These are phyloP conservation scores for Macroglossus sobrinus DNA, from an alignment of 2,113 vertebrate species.

Conservation along the genomic window DNA sequence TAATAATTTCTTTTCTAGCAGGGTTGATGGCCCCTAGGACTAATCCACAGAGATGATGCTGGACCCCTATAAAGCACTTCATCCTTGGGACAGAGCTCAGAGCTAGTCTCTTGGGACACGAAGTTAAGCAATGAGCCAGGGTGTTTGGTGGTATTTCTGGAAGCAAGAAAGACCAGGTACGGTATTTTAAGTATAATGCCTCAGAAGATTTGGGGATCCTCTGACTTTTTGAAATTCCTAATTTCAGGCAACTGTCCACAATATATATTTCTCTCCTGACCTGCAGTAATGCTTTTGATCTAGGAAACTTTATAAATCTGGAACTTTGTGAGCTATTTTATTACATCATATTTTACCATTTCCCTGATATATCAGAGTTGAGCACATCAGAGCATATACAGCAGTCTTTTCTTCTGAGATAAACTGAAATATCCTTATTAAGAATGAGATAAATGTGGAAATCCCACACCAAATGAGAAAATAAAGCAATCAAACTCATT, in stretches of 20 bases:
- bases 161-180: constrained; percentile 12
- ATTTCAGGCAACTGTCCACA: background rate
- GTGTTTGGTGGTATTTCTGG: background rate
- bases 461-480: constrained; percentile 29
- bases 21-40: background rate
- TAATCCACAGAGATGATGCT: constrained; percentile 24
- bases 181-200: background rate
- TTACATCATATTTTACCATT: constrained; percentile 22
- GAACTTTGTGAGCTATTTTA: constrained; percentile 2
- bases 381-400: background rate
- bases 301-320: background rate
- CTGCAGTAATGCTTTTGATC: background rate
- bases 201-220: background rate
- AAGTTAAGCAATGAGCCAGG: background rate
- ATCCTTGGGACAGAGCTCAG: constrained; percentile 22
- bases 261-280: background rate
- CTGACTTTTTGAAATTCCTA: constrained; percentile 29
- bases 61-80: background rate
- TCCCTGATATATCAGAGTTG: background rate
- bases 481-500: constrained; percentile 11
- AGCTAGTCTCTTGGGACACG: constrained; percentile 4
- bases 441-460: constrained; percentile 16
- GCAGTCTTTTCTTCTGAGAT: background rate
- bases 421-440: constrained; percentile 27
- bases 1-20: constrained; percentile 43